These are phyloP conservation scores for Megaceryle torquata DNA, from an alignment of 2,113 vertebrate species.

Conservation along the genomic window DNA sequence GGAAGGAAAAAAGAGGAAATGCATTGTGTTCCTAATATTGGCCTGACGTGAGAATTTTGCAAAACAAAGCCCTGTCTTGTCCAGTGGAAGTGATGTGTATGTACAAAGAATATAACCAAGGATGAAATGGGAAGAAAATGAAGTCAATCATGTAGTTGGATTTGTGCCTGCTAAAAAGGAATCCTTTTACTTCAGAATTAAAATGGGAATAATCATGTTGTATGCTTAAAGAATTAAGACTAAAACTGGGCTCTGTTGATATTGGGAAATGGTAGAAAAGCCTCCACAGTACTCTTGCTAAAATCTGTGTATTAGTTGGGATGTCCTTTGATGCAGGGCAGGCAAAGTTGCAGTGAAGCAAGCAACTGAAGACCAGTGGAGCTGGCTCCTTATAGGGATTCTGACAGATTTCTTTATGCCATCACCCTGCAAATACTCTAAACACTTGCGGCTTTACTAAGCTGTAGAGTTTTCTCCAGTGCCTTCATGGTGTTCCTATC, in stretches of 20 bases:
- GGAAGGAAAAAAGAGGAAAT: background rate
- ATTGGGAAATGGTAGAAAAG: background rate
- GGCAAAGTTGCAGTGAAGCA: background rate
- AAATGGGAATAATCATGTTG: background rate
- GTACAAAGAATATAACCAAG: background rate
- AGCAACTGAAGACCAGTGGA: fast-evolving
- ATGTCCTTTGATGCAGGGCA: background rate
- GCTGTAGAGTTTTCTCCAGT: fast-evolving
- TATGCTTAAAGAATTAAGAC: background rate
- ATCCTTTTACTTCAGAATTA: background rate
- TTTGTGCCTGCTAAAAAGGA: background rate
- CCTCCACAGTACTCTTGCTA: background rate
- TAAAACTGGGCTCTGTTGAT: background rate
- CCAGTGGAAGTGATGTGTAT: background rate
- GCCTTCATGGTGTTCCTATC: background rate
- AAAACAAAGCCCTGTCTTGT: background rate
- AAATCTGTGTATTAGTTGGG: background rate
- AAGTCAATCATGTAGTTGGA: background rate
- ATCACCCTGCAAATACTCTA: background rate
- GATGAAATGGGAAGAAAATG: background rate
- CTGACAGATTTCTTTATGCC: background rate
- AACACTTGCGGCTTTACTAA: background rate
- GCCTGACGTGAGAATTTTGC: background rate
- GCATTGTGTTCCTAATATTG: background rate
- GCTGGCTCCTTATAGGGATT: background rate